Base-by-base conservation (phyloP, 2,113 vertebrate species). In the Vulpes lagopus region DNA sequence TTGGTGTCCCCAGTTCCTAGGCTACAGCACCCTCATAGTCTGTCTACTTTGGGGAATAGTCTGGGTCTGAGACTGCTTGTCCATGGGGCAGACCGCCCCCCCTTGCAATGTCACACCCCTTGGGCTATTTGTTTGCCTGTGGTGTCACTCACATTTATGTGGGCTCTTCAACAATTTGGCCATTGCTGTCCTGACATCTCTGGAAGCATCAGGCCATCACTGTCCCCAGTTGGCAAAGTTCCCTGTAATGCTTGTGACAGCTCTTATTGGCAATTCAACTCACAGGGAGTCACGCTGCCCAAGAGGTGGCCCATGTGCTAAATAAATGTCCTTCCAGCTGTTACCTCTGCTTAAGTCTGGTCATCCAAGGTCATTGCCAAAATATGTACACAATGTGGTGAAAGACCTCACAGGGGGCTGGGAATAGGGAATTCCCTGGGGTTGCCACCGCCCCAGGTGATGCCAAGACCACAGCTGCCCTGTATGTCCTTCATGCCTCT, bases 101-200 rank as follows among this genome's bases (percentile, higher is more conserved):
- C 2, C 5, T 1, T 8, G 5, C 71, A 74, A 1, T 43, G 71
- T 11, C 4, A 2, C 15, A 62, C 38, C 8, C 4, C 14, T 60
- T 27, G 35, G 35, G 59, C 25, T 83, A 0, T 59, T 19, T 62
- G 60, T 62, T 27, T 27, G 59, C 23, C 9, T 30, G 5, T 25
- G 60, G 14, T 19, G 15, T 38, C 2, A 27, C 59, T 27, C 35
- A 43, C 9, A 8, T 83, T 43, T 27, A 8, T 1, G 27, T 49
- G 35, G 59, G 5, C 25, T 49, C 25, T 49, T 62, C 25, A 83
- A 30, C 15, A 30, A 1, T 20, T 62, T 19, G 2, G 16, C 35
- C 80, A 60, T 11, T 0, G 22, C 23, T 30, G 23, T 82, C 57
- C 25, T 23, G 8, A 27, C 59, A 17, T 30, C 35, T 83, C 9